These are phyloP conservation scores for Myzus persicae DNA, from an alignment of 1,140 invertebrate genomes.

Conservation along the genomic window DNA sequence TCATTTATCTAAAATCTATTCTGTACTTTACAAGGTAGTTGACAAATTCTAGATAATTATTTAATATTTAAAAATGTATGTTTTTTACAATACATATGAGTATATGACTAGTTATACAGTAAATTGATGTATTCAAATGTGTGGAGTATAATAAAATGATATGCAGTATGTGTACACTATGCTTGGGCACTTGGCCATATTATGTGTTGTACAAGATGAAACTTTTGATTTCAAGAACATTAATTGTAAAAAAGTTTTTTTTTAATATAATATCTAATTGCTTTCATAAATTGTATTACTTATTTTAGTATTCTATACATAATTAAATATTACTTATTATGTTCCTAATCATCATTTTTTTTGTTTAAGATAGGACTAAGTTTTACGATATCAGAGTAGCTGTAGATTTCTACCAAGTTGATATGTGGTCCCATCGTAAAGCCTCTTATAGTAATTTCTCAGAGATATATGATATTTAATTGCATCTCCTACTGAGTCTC, in stretches of 20 bases:
- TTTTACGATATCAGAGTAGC: background rate
- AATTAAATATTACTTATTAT: background rate
- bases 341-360: background rate
- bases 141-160: background rate
- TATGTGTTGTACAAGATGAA: background rate
- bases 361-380: background rate
- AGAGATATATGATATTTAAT: background rate
- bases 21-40: background rate
- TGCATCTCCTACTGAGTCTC: background rate
- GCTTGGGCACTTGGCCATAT: too few species aligned
- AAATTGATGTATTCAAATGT: background rate
- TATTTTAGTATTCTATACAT: background rate
- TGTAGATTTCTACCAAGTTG: conserved; percentile 36
- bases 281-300: background rate
- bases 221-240: background rate
- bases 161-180: background rate
- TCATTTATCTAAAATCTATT: background rate
- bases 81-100: too few species aligned
- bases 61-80: background rate
- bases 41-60: background rate
- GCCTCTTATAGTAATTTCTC: conserved; percentile 33
- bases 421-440: conserved; percentile 1
- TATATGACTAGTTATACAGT: background rate
- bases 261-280: background rate
- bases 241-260: background rate